Conservation (phyloP, 2,888 invertebrate genomes). For the Leucophenga maculata region DNA sequence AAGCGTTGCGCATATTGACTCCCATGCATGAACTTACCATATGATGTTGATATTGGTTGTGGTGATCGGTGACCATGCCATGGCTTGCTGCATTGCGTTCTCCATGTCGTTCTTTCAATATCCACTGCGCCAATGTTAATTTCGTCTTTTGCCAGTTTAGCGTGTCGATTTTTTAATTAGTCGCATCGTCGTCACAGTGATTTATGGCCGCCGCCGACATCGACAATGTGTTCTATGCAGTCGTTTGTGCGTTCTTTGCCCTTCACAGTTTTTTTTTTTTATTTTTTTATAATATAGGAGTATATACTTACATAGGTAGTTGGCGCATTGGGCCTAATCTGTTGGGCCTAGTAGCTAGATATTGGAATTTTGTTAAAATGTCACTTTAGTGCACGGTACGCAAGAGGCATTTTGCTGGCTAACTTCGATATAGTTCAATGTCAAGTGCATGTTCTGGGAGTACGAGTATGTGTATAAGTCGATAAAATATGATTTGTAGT, state of each 20-base stretch:
- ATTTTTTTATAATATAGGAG: not conserved
- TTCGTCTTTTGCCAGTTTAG: conserved; percentile 64
- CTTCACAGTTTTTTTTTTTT: not conserved
- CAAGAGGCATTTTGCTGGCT: no score
- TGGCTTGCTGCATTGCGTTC: not conserved
- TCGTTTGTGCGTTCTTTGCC: not conserved
- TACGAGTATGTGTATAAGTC: no score
- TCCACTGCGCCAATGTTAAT: conserved; percentile 56
- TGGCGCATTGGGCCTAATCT: not conserved
- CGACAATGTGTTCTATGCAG: not conserved
- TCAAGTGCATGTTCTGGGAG: no score
- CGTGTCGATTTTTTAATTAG: conserved; percentile 66
- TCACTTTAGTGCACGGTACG: not conserved
- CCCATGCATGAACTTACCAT: not conserved
- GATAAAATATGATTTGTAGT: no score
- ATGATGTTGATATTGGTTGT: not conserved
- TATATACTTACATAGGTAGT: not conserved
- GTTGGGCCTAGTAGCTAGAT: not conserved
- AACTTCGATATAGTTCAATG: no score
- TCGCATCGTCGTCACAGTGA: conserved; percentile 63
- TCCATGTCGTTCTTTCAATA: conserved; percentile 12
- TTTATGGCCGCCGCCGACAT: conserved; percentile 50
- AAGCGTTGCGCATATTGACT: conserved; percentile 6
- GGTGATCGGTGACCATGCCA: not conserved
- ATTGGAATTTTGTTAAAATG: conserved; percentile 13